Base-by-base conservation (phyloP, 2,888 invertebrate genomes). In the Leucoma salicis region DNA sequence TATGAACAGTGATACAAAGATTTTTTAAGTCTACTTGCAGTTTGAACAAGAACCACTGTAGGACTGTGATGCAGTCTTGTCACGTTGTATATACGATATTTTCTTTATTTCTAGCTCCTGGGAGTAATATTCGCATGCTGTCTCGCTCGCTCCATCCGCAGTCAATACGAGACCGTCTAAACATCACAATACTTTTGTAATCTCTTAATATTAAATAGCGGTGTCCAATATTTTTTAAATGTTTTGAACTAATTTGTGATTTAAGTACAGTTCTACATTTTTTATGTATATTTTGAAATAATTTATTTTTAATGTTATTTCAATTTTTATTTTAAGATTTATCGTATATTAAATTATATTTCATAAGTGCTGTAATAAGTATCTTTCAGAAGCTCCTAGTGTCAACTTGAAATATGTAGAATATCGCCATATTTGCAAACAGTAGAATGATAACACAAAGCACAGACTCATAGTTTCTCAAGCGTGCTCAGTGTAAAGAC, bases 91-190 rank as follows among this genome's bases (percentile, higher is more conserved):
- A n/a, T n/a, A n/a, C n/a, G n/a, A n/a, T n/a, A n/a, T n/a, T n/a
- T n/a, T n/a, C n/a, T 56, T 42, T 49, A 39, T 85, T 93, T 53
- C 91, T n/a, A 96, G 96, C 89, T 98, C 35, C 90, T 98, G 66
- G 98, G 97, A 35, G 95, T 98, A 40, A 90, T 96, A 52, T 97
- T 97, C 79, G 96, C 98, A 18, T 98, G 98, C 91, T 96, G 96
- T 78, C 91, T 99, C 82, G 97, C 96, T 57, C 94, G 97, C 70
- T 96, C 97, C 62, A 97, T 99, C 77, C 95, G 96, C 76, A 95
- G 94, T 81, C 97, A 96, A 79, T 98, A 97, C 86, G 96, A 97
- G 87, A 95, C 95, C 34, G 94, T 94, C 68, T 94, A 94, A 92
- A 52, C 16, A 5, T 27, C 5, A 35, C 28, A 31, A 10, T 39